These are phyloP conservation scores for Xestia ashworthii DNA, from an alignment of 2,888 invertebrate species.

Conservation along the genomic window DNA sequence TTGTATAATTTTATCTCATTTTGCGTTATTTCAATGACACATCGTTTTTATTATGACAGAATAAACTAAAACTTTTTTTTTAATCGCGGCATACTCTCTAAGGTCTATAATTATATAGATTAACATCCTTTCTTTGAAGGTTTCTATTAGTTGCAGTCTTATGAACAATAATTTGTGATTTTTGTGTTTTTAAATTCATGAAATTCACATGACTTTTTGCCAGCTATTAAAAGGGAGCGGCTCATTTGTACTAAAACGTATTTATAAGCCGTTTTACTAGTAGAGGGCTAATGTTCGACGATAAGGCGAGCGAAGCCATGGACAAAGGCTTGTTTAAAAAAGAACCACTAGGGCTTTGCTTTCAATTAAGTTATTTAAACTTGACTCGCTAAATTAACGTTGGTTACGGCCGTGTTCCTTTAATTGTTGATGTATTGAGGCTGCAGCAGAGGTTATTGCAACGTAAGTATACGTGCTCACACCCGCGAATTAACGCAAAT, in stretches of 20 bases:
- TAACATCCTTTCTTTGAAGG: neutral
- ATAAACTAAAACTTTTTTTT: neutral
- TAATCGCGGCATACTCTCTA: conserved; percentile 6
- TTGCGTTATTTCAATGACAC: conserved; percentile 19
- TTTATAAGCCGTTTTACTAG: conserved; percentile 1
- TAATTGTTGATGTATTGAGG: neutral
- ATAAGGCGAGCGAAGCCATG: neutral
- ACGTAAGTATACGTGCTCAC: neutral
- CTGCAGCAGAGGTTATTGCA: neutral
- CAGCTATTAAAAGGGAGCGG: neutral
- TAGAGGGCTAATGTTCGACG: neutral
- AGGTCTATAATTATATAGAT: neutral
- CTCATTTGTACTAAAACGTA: conserved; percentile 12
- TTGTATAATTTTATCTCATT: conserved; percentile 4
- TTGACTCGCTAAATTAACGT: neutral
- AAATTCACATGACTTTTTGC: neutral
- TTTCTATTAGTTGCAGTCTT: neutral
- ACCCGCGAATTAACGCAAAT: neutral
- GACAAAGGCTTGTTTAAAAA: neutral
- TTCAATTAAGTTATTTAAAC: neutral
- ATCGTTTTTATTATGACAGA: neutral
- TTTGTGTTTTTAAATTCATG: neutral
- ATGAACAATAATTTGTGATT: neutral
- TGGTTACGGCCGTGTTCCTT: neutral
- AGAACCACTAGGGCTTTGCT: neutral